phyloP scores from a whole-genome alignment of 2,797 vertebrate genomes.

The Argya squamiceps region DNA sequence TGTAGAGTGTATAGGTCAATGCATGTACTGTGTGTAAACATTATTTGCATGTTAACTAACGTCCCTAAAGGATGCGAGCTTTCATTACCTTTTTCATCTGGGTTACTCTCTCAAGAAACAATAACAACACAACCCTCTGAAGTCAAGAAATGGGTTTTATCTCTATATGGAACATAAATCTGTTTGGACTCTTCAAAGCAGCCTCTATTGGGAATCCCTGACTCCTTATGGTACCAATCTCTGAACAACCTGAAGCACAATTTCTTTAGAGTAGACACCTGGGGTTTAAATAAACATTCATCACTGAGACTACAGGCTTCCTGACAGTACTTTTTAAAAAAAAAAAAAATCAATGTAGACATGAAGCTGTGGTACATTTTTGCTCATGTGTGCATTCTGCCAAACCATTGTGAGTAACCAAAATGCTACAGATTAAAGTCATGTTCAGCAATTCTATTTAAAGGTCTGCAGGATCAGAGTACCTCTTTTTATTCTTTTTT shows the following conservation, averaged over 20 bases:
- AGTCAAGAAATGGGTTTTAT: constrained; percentile 12
- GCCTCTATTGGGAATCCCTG: constrained; percentile 7
- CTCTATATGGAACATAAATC: neutral
- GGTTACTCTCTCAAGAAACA: neutral
- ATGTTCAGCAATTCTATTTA: neutral
- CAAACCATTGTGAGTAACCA: neutral
- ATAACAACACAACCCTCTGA: neutral
- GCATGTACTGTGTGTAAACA: neutral
- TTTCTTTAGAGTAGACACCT: neutral
- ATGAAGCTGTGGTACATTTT: neutral
- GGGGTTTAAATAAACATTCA: constrained; percentile 24
- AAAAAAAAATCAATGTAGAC: neutral
- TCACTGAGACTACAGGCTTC: neutral
- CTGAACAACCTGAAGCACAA: neutral
- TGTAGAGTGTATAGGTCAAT: neutral
- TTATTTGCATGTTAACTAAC: neutral
- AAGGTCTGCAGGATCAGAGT: neutral
- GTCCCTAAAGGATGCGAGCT: neutral
- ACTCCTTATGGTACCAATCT: neutral
- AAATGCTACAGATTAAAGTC: neutral
- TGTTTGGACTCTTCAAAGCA: constrained; percentile 12
- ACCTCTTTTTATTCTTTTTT: neutral
- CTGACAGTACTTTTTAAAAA: neutral
- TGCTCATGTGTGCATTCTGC: neutral
- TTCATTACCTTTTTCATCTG: neutral